Percentiles rank a stretch among this genome's conserved stretches.
These are phyloP conservation scores for Oeneis ivallda DNA, from an alignment of 2,888 invertebrate genomes.

Conservation along the genomic window DNA sequence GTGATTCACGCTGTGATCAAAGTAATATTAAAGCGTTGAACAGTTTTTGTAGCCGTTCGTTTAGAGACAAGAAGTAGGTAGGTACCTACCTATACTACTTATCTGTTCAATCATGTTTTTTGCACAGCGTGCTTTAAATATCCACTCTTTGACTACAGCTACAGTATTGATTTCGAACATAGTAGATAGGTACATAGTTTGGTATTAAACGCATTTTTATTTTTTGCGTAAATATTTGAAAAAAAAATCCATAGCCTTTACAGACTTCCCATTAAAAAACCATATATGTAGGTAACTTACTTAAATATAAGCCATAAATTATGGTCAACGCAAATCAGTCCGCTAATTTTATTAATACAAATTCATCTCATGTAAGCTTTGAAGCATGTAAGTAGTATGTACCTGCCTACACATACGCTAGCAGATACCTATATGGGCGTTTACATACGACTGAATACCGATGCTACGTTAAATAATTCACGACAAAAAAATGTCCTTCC, in stretches of 20 bases:
- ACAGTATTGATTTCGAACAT: neutral
- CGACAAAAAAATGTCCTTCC: slow-evolving; percentile 74
- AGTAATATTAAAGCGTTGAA: slow-evolving; percentile 77
- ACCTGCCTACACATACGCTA: neutral
- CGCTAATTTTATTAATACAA: neutral
- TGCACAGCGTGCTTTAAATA: slow-evolving; percentile 51
- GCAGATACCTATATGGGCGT: neutral
- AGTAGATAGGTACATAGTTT: too few species aligned
- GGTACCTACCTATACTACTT: slow-evolving; percentile 28
- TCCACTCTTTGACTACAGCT: slow-evolving; percentile 44
- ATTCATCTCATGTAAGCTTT: slow-evolving; percentile 1
- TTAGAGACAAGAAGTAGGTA: slow-evolving; percentile 54
- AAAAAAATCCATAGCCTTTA: too few species aligned
- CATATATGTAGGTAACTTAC: too few species aligned
- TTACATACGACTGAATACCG: slow-evolving; percentile 41
- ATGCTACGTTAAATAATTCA: slow-evolving; percentile 54
- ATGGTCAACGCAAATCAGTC: neutral
- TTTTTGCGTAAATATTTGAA: too few species aligned
- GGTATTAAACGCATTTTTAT: too few species aligned
- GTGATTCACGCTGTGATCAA: slow-evolving; percentile 78
- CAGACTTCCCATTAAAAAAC: too few species aligned
- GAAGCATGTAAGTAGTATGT: neutral
- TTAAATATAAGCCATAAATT: neutral
- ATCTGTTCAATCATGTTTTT: slow-evolving; percentile 28
- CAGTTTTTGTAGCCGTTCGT: slow-evolving; percentile 76